phyloP scores from a whole-genome alignment of 2,888 invertebrate genomes.

The Mystacides longicornis region DNA sequence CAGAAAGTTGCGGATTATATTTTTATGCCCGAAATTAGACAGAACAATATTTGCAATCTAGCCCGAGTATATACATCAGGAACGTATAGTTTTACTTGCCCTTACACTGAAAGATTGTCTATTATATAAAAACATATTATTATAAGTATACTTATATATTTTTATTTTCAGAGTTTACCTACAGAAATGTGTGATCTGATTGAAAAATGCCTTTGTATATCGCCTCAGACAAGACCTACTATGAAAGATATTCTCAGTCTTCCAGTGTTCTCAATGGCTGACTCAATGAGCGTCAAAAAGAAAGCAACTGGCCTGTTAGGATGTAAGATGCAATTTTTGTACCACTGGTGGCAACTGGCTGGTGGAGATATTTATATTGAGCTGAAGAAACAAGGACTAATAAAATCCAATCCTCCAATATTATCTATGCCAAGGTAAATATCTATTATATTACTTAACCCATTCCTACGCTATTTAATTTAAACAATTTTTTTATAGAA shows the following conservation, averaged over 20 bases:
- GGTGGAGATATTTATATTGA: conserved; percentile 91
- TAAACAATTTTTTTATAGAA: neutral
- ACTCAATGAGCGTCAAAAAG: conserved; percentile 37
- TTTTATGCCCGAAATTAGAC: too few relatives aligned
- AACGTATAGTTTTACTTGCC: too few relatives aligned
- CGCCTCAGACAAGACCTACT: conserved; percentile 49
- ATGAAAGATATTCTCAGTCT: conserved; percentile 53
- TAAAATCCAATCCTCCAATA: conserved; percentile 78
- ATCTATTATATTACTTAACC: neutral
- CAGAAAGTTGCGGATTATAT: too few relatives aligned
- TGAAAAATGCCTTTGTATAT: conserved; percentile 64
- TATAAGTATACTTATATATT: neutral
- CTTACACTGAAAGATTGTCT: too few relatives aligned
- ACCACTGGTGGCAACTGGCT: conserved; percentile 92
- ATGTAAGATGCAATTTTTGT: conserved; percentile 70
- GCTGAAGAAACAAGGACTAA: conserved; percentile 82
- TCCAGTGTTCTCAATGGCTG: conserved; percentile 44
- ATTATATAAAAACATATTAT: too few relatives aligned
- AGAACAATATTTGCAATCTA: too few relatives aligned
- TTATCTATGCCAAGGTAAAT: conserved; percentile 67
- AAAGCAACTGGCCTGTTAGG: conserved; percentile 43
- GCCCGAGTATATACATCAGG: too few relatives aligned
- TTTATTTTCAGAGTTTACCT: conserved; percentile 47
- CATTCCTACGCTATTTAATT: neutral
- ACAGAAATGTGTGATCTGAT: conserved; percentile 54